Evolutionary conservation across 2,888 invertebrate species (phyloP).

Genomic region (Euphydryas editha): DNA sequence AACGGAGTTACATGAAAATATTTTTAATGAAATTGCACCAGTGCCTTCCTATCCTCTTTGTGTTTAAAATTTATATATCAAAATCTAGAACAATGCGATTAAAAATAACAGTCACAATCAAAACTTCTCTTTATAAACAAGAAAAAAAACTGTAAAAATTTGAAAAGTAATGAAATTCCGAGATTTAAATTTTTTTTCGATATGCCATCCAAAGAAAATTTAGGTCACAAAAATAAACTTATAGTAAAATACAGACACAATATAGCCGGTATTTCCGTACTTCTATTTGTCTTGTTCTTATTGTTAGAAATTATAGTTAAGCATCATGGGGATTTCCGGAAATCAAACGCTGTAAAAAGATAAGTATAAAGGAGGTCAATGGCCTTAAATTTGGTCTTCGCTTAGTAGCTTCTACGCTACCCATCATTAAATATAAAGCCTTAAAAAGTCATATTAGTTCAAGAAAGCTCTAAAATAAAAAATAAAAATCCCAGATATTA

Average conservation of each 20-base stretch:
- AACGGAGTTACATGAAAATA: no score
- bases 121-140: background rate
- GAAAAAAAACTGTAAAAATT: background rate
- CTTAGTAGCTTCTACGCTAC: slow-evolving; percentile 31
- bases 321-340: slow-evolving; percentile 65
- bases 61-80: background rate
- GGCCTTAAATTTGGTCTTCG: slow-evolving; percentile 36
- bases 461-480: background rate
- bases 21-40: no score
- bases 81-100: background rate
- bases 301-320: slow-evolving; percentile 45
- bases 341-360: slow-evolving; percentile 54
- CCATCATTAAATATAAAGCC: slow-evolving; percentile 3
- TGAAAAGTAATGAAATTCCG: background rate
- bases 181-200: background rate
- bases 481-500: background rate
- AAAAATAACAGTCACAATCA: background rate
- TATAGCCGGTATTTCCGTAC: slow-evolving; percentile 18
- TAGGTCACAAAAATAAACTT: slow-evolving; percentile 29
- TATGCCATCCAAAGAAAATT: slow-evolving; percentile 14
- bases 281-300: slow-evolving; percentile 34
- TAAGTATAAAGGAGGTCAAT: slow-evolving; percentile 58
- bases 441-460: background rate
- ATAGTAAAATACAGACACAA: no score
- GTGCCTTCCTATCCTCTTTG: background rate